Percentiles rank a stretch among this genome's conserved stretches.
phyloP scores from a whole-genome alignment of 2,888 invertebrate species.

The Unio pictorum region DNA sequence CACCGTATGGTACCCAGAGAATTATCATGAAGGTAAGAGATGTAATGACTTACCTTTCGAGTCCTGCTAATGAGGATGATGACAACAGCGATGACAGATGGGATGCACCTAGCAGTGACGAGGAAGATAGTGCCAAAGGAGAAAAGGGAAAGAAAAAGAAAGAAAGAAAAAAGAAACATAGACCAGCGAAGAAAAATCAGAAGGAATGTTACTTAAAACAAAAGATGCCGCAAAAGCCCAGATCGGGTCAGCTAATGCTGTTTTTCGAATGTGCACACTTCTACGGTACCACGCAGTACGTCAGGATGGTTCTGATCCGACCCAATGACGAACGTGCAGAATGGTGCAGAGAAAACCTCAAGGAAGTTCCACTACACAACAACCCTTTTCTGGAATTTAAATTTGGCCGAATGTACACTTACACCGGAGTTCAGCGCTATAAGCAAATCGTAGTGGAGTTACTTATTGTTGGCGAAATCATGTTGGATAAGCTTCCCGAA shows the following conservation, averaged over 20 bases:
- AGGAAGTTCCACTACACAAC: constrained; percentile 27
- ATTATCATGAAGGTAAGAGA: constrained; percentile 26
- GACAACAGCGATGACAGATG: constrained; percentile 15
- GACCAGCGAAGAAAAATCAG: constrained; percentile 19
- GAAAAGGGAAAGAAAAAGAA: constrained; percentile 14
- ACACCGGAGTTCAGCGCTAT: constrained; percentile 8
- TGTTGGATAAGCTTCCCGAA: constrained; percentile 21
- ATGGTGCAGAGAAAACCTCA: constrained; percentile 32
- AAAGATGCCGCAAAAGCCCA: constrained; percentile 18
- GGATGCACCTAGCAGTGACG: constrained; percentile 13
- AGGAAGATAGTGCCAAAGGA: constrained; percentile 6
- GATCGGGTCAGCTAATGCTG: constrained; percentile 19
- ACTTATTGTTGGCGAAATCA: constrained; percentile 30
- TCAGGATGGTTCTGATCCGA: constrained; percentile 23
- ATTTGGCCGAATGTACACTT: constrained; percentile 28
- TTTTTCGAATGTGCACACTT: constrained; percentile 39
- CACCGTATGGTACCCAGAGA: constrained; percentile 33
- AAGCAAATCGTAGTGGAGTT: constrained; percentile 25
- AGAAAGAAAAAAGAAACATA: constrained; percentile 9
- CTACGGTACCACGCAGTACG: constrained; percentile 34
- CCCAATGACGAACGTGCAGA: constrained; percentile 23
- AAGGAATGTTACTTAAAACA: constrained; percentile 32
- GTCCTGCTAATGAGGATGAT: background rate
- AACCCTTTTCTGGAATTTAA: constrained; percentile 33
- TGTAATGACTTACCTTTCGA: constrained; percentile 25